Percentiles rank a stretch among this genome's conserved stretches.
Evolutionary conservation across 2,113 vertebrate species (phyloP).

Genomic region (Pampusana beccarii): DNA sequence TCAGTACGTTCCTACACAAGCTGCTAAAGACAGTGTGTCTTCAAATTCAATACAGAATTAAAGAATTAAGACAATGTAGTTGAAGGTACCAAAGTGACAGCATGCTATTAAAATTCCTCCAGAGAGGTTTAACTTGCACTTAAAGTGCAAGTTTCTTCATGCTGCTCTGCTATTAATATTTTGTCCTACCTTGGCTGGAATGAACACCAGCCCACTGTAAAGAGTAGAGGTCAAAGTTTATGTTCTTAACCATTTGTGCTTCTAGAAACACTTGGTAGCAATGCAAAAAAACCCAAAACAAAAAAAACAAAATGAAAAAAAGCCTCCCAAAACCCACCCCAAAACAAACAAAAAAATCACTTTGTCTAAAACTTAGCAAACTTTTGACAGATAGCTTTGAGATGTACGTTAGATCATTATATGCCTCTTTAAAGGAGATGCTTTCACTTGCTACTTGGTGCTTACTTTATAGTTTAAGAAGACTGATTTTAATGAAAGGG

Average conservation of each 20-base stretch:
- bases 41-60: background rate
- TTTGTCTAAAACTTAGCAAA: background rate
- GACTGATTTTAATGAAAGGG: background rate
- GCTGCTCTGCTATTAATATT: background rate
- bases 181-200: background rate
- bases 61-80: background rate
- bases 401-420: background rate
- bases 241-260: background rate
- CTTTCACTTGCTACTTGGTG: background rate
- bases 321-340: too few species aligned
- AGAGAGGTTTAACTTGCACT: background rate
- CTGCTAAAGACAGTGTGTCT: background rate
- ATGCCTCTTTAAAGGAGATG: background rate
- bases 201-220: background rate
- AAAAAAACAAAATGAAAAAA: background rate
- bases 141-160: background rate
- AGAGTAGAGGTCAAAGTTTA: background rate
- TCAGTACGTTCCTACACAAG: background rate
- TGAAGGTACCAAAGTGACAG: background rate
- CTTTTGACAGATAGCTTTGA: background rate
- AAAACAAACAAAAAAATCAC: too few species aligned
- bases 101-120: background rate
- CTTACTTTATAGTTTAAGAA: background rate
- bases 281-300: background rate
- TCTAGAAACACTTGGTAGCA: background rate